These are phyloP conservation scores for Brachionus rubens DNA, from an alignment of 1,140 invertebrate species.

Conservation along the genomic window DNA sequence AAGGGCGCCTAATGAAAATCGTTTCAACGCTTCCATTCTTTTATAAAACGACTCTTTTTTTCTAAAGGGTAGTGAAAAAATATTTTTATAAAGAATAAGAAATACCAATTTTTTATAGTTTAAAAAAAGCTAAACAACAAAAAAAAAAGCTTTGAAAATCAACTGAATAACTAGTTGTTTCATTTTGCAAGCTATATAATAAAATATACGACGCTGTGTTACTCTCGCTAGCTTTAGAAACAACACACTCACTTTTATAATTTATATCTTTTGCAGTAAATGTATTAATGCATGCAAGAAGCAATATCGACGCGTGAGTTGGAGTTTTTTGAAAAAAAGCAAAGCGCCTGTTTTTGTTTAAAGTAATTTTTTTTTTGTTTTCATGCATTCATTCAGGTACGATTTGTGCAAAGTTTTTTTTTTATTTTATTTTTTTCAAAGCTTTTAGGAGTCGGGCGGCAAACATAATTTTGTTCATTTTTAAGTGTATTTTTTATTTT, in stretches of 20 bases:
- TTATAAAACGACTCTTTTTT: constrained; percentile 28
- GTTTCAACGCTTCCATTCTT: constrained; percentile 46
- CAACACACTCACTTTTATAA: too few relatives aligned
- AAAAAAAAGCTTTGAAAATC: not conserved
- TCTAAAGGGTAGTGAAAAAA: constrained; percentile 1
- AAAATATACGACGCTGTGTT: constrained; percentile 42
- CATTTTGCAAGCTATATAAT: constrained; percentile 38
- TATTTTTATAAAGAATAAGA: too few relatives aligned
- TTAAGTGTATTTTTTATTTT: not conserved
- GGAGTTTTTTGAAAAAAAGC: not conserved
- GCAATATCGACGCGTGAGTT: constrained; percentile 24
- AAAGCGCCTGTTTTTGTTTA: too few relatives aligned
- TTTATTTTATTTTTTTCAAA: too few relatives aligned
- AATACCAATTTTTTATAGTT: too few relatives aligned
- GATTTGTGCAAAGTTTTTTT: constrained; percentile 1
- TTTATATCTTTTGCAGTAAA: constrained; percentile 19
- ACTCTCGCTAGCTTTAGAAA: not conserved
- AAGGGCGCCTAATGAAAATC: constrained; percentile 39
- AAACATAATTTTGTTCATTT: not conserved
- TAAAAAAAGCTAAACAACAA: not conserved
- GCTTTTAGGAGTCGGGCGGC: too few relatives aligned
- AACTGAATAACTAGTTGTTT: constrained; percentile 37
- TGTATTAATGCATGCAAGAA: too few relatives aligned
- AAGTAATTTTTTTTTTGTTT: too few relatives aligned
- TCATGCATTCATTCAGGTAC: constrained; percentile 39